Conservation (phyloP, 2,888 invertebrate species). For the Pardosa pseudoannulata region DNA sequence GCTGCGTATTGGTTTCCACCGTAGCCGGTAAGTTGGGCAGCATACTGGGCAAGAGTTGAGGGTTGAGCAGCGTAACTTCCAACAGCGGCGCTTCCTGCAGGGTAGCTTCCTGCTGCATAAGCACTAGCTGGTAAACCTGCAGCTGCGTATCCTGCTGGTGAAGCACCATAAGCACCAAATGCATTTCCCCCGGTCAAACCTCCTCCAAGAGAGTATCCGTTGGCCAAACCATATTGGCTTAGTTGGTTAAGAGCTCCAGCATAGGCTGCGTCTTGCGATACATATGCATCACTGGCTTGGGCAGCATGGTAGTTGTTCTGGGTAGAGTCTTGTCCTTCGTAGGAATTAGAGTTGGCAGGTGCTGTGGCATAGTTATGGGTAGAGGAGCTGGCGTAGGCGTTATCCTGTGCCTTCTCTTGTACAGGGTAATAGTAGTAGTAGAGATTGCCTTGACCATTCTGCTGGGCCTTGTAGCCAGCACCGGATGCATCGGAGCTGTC, state of each 20-base stretch:
- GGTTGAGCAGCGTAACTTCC: conserved; percentile 61
- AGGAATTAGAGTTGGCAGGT: conserved; percentile 46
- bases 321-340: conserved; percentile 55
- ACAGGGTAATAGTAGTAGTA: conserved; percentile 75
- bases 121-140: conserved; percentile 43
- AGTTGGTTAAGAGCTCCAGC: conserved; percentile 63
- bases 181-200: conserved; percentile 37
- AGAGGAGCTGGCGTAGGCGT: conserved; percentile 71
- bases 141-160: conserved; percentile 40
- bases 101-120: conserved; percentile 57
- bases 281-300: conserved; percentile 42
- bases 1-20: conserved; percentile 26
- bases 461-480: conserved; percentile 43
- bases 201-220: conserved; percentile 59
- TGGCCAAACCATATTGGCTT: conserved; percentile 56
- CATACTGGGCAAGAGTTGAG: conserved; percentile 65
- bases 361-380: conserved; percentile 71
- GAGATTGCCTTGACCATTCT: conserved; percentile 71
- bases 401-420: conserved; percentile 71
- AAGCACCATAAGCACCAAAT: conserved; percentile 43
- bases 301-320: conserved; percentile 49
- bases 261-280: conserved; percentile 54
- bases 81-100: conserved; percentile 56
- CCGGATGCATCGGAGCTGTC: conserved; percentile 37
- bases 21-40: conserved; percentile 65